These are phyloP conservation scores for Crepidodera aurea DNA, from an alignment of 2,888 invertebrate species.

Conservation along the genomic window DNA sequence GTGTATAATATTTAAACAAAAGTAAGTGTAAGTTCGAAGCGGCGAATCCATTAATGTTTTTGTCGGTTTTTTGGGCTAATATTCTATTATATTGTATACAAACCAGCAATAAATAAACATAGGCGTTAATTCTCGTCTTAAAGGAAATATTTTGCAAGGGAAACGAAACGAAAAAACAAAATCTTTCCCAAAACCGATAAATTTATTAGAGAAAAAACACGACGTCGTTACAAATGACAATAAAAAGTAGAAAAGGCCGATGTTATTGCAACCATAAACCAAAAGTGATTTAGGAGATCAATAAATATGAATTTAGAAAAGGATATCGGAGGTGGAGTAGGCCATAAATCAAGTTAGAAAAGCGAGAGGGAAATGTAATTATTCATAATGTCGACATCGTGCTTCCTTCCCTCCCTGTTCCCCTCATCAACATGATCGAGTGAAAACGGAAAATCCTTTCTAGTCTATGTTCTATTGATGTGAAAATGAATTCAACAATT, in stretches of 20 bases:
- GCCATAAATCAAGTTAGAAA: constrained; percentile 40
- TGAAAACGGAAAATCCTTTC: constrained; percentile 26
- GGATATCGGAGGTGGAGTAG: constrained; percentile 33
- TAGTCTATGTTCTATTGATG: constrained; percentile 31
- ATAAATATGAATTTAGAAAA: constrained; percentile 41
- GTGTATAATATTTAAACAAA: too few relatives aligned
- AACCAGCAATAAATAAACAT: constrained; percentile 1
- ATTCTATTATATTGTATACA: too few relatives aligned
- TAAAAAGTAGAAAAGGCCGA: constrained; percentile 34
- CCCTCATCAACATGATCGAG: constrained; percentile 6
- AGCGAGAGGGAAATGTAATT: constrained; percentile 39
- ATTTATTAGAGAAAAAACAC: constrained; percentile 15
- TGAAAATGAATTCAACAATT: constrained; percentile 31
- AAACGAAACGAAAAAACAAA: constrained; percentile 6
- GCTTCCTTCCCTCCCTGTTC: neutral
- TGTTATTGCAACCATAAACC: constrained; percentile 38
- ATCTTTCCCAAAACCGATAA: constrained; percentile 19
- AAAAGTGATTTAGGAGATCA: constrained; percentile 39
- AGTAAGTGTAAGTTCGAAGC: too few relatives aligned
- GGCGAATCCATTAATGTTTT: too few relatives aligned
- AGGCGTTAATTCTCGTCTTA: constrained; percentile 7
- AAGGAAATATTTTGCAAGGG: constrained; percentile 2
- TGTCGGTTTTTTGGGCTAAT: too few relatives aligned
- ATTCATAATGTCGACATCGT: constrained; percentile 40
- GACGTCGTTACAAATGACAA: constrained; percentile 36